Evolutionary conservation across 2,888 invertebrate genomes (phyloP), one percentile per base, ranked within the genome.

Genomic region (Chalcis sispes): DNA sequence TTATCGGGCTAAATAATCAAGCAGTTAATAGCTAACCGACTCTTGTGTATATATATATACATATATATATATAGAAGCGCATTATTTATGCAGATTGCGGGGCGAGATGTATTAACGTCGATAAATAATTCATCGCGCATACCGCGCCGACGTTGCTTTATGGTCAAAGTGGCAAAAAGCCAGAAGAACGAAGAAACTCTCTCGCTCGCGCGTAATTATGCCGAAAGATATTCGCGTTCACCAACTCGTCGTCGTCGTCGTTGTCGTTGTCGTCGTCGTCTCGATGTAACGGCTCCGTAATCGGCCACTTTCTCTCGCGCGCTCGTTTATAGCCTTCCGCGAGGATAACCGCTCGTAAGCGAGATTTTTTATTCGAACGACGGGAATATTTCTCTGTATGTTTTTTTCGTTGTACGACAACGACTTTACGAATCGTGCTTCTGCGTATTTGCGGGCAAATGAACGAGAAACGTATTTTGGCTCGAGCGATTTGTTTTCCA

Each of bases 91-190:
- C 40, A 61, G 40, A 62, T 64, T 56, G 42, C 52, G 15, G 5
- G 10, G 23, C 20, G n/a, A 1, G n/a, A 7, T 27, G 20, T 27
- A 18, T 54, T 46, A 40, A 54, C 40, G 32, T 23, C 13, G 27
- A 65, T 72, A 72, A 72, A 72, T 72, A 72, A 58, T 72, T 72
- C 72, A 72, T 27, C 46, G 27, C n/a, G 15, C 13, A 2, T 13
- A 2, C 2, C 13, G 61, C 36, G 40, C 50, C 42, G 59, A 59
- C 59, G n/a, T 52, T 50, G 46, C 32, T 3, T 23, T 15, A n/a
- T 46, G 56, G 56, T 20, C 23, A 23, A 3, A 29, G 2, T 56
- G 46, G 25, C 15, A 27, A 40, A 48, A 58, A 65, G 42, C 32
- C 13, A 42, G 42, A 32, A 27, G 52, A 2, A 46, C 40, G 32